These are phyloP conservation scores for Drosophila quinaria DNA, from an alignment of 2,888 invertebrate species.

Conservation along the genomic window DNA sequence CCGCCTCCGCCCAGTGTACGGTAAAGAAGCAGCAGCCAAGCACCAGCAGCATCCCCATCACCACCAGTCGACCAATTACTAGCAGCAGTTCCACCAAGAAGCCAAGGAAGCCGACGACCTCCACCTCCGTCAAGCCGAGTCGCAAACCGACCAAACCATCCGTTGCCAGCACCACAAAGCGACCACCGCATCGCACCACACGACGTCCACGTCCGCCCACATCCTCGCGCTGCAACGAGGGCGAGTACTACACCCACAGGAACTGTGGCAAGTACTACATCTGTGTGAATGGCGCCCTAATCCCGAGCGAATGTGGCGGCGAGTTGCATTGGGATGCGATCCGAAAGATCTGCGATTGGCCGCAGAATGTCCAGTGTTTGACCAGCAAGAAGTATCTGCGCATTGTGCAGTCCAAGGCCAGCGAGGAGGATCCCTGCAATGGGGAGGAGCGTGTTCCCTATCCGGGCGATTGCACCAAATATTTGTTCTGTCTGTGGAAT, in stretches of 20 bases:
- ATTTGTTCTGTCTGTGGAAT: slow-evolving; percentile 92
- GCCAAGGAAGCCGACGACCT: slow-evolving; percentile 45
- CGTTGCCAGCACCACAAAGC: slow-evolving; percentile 39
- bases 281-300: slow-evolving; percentile 91
- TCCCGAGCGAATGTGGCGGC: slow-evolving; percentile 91
- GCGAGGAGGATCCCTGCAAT: slow-evolving; percentile 87
- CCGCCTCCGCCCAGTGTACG: slow-evolving; percentile 90
- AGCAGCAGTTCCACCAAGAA: slow-evolving; percentile 35
- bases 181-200: slow-evolving; percentile 51
- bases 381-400: slow-evolving; percentile 83
- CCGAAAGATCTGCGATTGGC: slow-evolving; percentile 91
- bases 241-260: slow-evolving; percentile 91
- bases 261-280: slow-evolving; percentile 91
- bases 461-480: slow-evolving; percentile 90
- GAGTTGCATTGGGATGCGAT: slow-evolving; percentile 91
- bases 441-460: slow-evolving; percentile 89
- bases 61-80: slow-evolving; percentile 25
- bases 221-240: slow-evolving; percentile 87
- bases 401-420: slow-evolving; percentile 71
- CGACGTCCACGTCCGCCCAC: slow-evolving; percentile 59
- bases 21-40: slow-evolving; percentile 45
- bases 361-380: slow-evolving; percentile 88
- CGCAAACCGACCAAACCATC: slow-evolving; percentile 48
- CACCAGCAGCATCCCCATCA: slow-evolving; percentile 13
- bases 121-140: slow-evolving; percentile 47